These are phyloP conservation scores for Ceratina australensis DNA, from an alignment of 1,140 invertebrate genomes.

Conservation along the genomic window DNA sequence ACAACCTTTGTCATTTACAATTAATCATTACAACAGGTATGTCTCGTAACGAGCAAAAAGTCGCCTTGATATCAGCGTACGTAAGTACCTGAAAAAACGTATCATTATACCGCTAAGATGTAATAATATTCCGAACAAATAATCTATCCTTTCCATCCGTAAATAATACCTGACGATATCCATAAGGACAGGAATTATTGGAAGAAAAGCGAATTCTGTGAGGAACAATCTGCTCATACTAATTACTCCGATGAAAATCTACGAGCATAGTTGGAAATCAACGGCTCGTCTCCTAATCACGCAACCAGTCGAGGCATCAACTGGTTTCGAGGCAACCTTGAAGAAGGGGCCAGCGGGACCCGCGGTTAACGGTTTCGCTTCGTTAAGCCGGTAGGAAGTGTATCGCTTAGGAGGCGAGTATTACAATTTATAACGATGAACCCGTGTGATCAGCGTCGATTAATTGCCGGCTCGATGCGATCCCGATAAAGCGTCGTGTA, in stretches of 20 bases:
- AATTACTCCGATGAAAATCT: conserved; percentile 5
- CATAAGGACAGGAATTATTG: not conserved
- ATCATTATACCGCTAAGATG: too few species aligned
- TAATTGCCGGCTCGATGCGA: conserved; percentile 57
- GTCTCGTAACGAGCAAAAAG: too few species aligned
- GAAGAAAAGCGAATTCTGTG: not conserved
- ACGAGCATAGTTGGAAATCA: conserved; percentile 32
- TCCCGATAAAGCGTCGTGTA: conserved; percentile 42
- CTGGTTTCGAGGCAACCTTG: conserved; percentile 48
- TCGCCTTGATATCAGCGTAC: too few species aligned
- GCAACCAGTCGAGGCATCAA: conserved; percentile 8
- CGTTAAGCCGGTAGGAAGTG: conserved; percentile 57
- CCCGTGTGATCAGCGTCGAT: conserved; percentile 53
- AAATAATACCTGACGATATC: not conserved
- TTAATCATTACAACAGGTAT: too few species aligned
- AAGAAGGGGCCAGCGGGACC: conserved; percentile 28
- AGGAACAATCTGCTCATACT: conserved; percentile 8
- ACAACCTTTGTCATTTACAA: too few species aligned
- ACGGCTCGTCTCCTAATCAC: conserved; percentile 20
- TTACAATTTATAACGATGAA: conserved; percentile 56
- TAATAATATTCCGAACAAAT: too few species aligned
- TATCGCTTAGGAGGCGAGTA: conserved; percentile 59
- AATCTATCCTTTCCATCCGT: too few species aligned
- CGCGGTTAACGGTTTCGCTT: conserved; percentile 54
- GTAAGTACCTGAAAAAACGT: too few species aligned